A percentile compares a stretch with the other conserved stretches of the same genome.
phyloP scores from a whole-genome alignment of 2,113 vertebrate genomes.

The Nettapus auritus region DNA sequence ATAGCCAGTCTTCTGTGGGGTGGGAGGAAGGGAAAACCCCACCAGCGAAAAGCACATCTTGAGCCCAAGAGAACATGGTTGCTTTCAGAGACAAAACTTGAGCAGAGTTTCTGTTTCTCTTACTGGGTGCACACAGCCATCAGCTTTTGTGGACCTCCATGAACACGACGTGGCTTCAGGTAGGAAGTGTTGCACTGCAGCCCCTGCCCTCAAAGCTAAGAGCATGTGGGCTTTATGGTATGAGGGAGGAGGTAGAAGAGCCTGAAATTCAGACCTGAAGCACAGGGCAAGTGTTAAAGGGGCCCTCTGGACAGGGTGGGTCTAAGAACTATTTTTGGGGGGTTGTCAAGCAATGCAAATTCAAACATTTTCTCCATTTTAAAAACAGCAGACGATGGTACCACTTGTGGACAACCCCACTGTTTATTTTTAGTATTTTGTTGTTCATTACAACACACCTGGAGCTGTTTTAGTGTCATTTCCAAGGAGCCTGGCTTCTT shows the following conservation, averaged over 20 bases:
- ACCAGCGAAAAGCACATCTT: not conserved
- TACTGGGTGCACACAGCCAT: accelerated
- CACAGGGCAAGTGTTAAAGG: accelerated
- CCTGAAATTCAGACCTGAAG: not conserved
- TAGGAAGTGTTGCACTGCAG: not conserved
- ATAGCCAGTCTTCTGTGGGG: not conserved
- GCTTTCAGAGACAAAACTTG: not conserved
- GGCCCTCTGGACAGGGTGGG: too few species aligned
- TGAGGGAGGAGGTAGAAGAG: not conserved
- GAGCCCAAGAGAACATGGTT: not conserved
- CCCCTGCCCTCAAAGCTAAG: not conserved
- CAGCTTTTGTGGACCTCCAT: not conserved
- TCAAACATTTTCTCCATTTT: not conserved
- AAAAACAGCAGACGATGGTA: not conserved
- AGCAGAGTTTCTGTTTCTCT: not conserved
- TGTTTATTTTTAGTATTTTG: not conserved
- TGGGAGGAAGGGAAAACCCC: not conserved
- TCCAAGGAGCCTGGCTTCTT: not conserved
- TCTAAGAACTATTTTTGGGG: not conserved
- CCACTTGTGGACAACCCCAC: not conserved
- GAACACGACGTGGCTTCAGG: not conserved
- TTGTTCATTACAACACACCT: not conserved
- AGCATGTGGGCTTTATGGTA: accelerated
- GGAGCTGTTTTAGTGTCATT: not conserved
- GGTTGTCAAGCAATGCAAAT: not conserved